Conservation (phyloP, 2,797 vertebrate species). For the Esox lucius region DNA sequence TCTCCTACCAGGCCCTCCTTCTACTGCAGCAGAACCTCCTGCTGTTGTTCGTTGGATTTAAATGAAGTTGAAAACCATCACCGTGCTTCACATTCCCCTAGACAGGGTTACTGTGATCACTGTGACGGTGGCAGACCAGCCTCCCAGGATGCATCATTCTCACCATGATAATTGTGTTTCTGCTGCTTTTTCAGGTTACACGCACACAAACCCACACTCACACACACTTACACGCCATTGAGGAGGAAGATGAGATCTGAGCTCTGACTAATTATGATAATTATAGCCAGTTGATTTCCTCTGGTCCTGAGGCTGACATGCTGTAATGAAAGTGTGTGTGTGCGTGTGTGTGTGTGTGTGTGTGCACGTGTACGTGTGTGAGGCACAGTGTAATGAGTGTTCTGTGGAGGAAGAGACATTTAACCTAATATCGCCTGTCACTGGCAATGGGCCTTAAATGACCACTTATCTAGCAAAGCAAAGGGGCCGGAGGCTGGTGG, state of each 20-base stretch:
- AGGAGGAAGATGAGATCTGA: constrained; percentile 73
- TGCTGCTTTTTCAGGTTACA: constrained; percentile 71
- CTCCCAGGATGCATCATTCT: constrained; percentile 18
- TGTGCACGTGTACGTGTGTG: too few species aligned
- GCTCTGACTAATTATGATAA: constrained; percentile 77
- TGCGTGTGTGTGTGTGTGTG: too few species aligned
- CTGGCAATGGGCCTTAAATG: constrained; percentile 66
- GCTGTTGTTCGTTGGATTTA: neutral
- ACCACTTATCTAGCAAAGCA: constrained; percentile 36
- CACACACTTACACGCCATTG: too few species aligned
- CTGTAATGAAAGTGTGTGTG: constrained; percentile 63
- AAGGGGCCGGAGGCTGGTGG: too few species aligned
- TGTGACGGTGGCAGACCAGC: constrained; percentile 23
- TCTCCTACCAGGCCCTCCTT: constrained; percentile 14
- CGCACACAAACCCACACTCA: constrained; percentile 20
- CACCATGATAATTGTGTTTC: constrained; percentile 69
- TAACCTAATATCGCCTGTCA: constrained; percentile 70
- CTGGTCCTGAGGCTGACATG: constrained; percentile 69
- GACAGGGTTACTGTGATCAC: neutral
- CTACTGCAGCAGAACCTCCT: neutral
- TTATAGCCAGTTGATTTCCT: constrained; percentile 66
- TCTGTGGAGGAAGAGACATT: constrained; percentile 69
- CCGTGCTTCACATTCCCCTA: neutral
- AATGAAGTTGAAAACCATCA: neutral
- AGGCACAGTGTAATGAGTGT: constrained; percentile 65